These are phyloP conservation scores for Yponomeuta cagnagella DNA, from an alignment of 2,888 invertebrate species.

Conservation along the genomic window DNA sequence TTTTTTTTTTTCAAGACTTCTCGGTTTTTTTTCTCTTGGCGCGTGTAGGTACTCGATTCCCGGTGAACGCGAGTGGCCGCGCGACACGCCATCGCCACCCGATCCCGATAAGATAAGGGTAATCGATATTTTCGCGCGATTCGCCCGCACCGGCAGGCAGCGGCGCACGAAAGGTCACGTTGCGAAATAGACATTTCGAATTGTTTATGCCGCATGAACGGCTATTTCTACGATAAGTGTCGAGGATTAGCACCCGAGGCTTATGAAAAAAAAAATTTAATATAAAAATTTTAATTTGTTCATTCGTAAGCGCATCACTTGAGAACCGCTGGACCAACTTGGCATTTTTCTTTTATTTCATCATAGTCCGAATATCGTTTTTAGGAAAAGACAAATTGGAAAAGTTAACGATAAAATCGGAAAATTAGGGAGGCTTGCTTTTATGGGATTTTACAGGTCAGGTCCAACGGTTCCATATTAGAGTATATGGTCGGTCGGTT, in stretches of 20 bases:
- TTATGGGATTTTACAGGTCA: too few relatives aligned
- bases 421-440: too few relatives aligned
- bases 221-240: neutral
- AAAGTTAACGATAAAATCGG: too few relatives aligned
- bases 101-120: slow-evolving; percentile 47
- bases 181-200: slow-evolving; percentile 45
- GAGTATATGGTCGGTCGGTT: too few relatives aligned
- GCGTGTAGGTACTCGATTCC: neutral
- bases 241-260: neutral
- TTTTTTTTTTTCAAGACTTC: neutral
- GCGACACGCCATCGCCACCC: slow-evolving; percentile 51
- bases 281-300: too few relatives aligned
- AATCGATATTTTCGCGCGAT: slow-evolving; percentile 68
- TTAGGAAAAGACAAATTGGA: too few relatives aligned
- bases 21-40: neutral
- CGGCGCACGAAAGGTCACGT: slow-evolving; percentile 67
- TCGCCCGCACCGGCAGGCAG: slow-evolving; percentile 32
- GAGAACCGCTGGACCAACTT: too few relatives aligned
- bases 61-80: slow-evolving; percentile 20
- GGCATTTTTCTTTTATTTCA: too few relatives aligned
- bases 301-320: too few relatives aligned
- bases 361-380: too few relatives aligned
- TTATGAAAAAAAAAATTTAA: too few relatives aligned
- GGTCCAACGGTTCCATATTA: too few relatives aligned
- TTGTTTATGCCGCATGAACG: slow-evolving; percentile 25